Percentiles rank a stretch among this genome's conserved stretches.
Conservation (phyloP, 2,888 invertebrate genomes). For the Cistogaster globosa region DNA sequence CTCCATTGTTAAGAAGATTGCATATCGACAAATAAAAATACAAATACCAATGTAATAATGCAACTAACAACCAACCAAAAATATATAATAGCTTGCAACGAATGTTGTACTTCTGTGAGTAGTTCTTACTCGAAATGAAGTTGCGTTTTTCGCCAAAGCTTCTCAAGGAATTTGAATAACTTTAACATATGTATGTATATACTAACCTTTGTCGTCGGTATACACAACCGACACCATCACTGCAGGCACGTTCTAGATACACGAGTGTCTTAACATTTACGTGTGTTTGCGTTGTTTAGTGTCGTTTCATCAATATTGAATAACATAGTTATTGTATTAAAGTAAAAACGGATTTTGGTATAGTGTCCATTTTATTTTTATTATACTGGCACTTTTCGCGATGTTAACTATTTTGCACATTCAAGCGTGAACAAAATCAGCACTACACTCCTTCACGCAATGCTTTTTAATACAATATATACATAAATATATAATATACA, state of each 20-base stretch:
- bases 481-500: constrained; percentile 4
- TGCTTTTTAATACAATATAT: constrained; percentile 12
- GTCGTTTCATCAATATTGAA: constrained; percentile 25
- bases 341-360: constrained; percentile 53
- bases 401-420: constrained; percentile 64
- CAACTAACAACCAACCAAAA: constrained; percentile 35
- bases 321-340: constrained; percentile 60
- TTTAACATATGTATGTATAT: constrained; percentile 15
- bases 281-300: constrained; percentile 22
- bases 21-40: constrained; percentile 47
- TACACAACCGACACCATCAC: constrained; percentile 50
- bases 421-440: constrained; percentile 59
- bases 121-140: constrained; percentile 18
- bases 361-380: constrained; percentile 33
- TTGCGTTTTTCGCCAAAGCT: constrained; percentile 60
- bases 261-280: neutral
- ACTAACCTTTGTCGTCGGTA: constrained; percentile 55
- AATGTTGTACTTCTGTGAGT: constrained; percentile 12
- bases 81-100: constrained; percentile 28
- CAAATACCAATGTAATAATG: constrained; percentile 23
- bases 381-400: constrained; percentile 60
- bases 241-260: constrained; percentile 61
- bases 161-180: constrained; percentile 65
- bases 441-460: constrained; percentile 29
- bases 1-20: constrained; percentile 64